Evolutionary conservation across 2,888 invertebrate genomes (phyloP).

Genomic region (Chaitophorus viminalis): DNA sequence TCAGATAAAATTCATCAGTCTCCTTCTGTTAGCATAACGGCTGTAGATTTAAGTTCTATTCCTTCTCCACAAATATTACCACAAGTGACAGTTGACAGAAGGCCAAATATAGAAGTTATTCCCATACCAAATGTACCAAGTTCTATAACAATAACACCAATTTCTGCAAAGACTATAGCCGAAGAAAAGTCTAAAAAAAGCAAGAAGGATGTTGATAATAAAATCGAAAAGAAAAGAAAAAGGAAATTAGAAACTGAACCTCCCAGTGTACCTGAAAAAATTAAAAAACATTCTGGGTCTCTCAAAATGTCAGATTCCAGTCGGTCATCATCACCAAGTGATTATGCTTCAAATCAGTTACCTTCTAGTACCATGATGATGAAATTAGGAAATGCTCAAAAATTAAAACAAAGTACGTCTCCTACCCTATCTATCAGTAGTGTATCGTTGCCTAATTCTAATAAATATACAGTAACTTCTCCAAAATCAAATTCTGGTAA

Average conservation of each 20-base stretch:
- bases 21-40: slow-evolving; percentile 56
- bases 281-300: slow-evolving; percentile 66
- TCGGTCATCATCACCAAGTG: slow-evolving; percentile 58
- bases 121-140: slow-evolving; percentile 78
- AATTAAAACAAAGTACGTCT: slow-evolving; percentile 61
- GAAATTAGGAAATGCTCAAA: slow-evolving; percentile 50
- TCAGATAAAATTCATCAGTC: slow-evolving; percentile 54
- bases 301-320: slow-evolving; percentile 59
- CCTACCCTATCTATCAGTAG: slow-evolving; percentile 58
- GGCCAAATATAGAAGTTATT: slow-evolving; percentile 87
- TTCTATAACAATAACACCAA: slow-evolving; percentile 88
- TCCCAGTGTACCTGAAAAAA: slow-evolving; percentile 84
- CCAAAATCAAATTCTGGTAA: slow-evolving; percentile 78
- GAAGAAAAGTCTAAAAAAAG: slow-evolving; percentile 64
- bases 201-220: slow-evolving; percentile 68
- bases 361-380: slow-evolving; percentile 61
- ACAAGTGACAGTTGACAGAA: slow-evolving; percentile 72
- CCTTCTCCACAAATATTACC: slow-evolving; percentile 54
- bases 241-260: slow-evolving; percentile 79
- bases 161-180: slow-evolving; percentile 67
- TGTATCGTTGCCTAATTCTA: slow-evolving; percentile 48
- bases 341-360: slow-evolving; percentile 53
- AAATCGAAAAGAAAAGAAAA: slow-evolving; percentile 77
- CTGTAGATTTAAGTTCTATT: slow-evolving; percentile 54
- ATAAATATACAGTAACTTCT: slow-evolving; percentile 57